A percentile compares a stretch with the other conserved stretches of the same genome.
Conservation (phyloP, 2,888 invertebrate genomes). For the Zonitis immaculata region DNA sequence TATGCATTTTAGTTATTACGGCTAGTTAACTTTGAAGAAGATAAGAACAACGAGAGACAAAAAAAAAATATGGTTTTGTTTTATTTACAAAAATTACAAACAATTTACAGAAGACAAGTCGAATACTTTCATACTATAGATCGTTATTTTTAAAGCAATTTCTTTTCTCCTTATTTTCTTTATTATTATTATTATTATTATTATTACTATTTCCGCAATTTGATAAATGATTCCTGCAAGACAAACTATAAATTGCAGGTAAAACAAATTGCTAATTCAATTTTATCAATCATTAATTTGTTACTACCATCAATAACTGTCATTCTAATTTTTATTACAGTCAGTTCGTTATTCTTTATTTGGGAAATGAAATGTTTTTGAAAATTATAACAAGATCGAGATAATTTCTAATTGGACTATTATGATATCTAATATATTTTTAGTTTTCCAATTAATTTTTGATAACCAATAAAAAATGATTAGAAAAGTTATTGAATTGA, state of each 20-base stretch:
- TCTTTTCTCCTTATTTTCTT: background rate
- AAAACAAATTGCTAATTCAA: constrained; percentile 21
- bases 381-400: too few relatives aligned
- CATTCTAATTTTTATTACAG: constrained; percentile 23
- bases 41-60: constrained; percentile 4
- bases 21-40: background rate
- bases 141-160: background rate
- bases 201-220: background rate
- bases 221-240: background rate
- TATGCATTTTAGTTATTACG: background rate
- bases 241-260: background rate
- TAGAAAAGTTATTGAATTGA: too few relatives aligned
- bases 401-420: too few relatives aligned
- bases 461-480: too few relatives aligned
- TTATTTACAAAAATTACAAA: background rate
- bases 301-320: constrained; percentile 28
- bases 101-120: background rate
- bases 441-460: too few relatives aligned
- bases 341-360: constrained; percentile 20
- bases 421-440: too few relatives aligned
- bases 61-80: background rate
- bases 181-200: background rate
- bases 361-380: too few relatives aligned
- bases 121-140: background rate
- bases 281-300: constrained; percentile 24